Percentiles rank a stretch among this genome's conserved stretches.
Conservation (phyloP, 2,797 vertebrate species). For the Choloepus didactylus region DNA sequence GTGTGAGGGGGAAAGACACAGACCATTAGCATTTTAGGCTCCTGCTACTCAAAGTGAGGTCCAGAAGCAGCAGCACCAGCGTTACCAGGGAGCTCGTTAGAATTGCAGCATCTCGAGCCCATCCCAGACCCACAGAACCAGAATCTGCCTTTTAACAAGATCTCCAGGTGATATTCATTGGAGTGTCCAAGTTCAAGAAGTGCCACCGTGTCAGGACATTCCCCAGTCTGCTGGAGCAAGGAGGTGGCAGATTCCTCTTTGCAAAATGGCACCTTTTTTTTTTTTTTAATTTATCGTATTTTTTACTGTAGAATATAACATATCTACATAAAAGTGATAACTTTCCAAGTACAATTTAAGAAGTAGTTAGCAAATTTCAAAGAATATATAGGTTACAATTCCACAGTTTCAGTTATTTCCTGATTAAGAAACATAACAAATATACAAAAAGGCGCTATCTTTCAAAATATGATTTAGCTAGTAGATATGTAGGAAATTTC, state of each 20-base stretch:
- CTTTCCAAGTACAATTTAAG: too few species aligned
- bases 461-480: too few species aligned
- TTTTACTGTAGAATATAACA: too few species aligned
- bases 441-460: too few species aligned
- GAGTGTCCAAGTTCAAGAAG: accelerated
- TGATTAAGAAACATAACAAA: too few species aligned
- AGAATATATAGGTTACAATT: too few species aligned
- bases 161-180: background rate
- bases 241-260: background rate
- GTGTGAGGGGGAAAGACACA: background rate
- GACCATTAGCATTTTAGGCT: background rate
- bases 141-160: too few species aligned
- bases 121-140: background rate
- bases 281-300: too few species aligned
- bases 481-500: too few species aligned
- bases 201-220: background rate
- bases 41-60: background rate
- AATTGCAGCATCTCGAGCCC: background rate
- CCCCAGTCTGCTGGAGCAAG: background rate
- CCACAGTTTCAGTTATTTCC: too few species aligned
- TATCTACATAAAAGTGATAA: too few species aligned
- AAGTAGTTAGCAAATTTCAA: too few species aligned
- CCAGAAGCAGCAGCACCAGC: background rate
- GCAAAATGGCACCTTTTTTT: background rate
- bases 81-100: background rate